A percentile compares a stretch with the other conserved stretches of the same genome.
Conservation (phyloP, 2,888 invertebrate genomes). For the Drosophila colorata region DNA sequence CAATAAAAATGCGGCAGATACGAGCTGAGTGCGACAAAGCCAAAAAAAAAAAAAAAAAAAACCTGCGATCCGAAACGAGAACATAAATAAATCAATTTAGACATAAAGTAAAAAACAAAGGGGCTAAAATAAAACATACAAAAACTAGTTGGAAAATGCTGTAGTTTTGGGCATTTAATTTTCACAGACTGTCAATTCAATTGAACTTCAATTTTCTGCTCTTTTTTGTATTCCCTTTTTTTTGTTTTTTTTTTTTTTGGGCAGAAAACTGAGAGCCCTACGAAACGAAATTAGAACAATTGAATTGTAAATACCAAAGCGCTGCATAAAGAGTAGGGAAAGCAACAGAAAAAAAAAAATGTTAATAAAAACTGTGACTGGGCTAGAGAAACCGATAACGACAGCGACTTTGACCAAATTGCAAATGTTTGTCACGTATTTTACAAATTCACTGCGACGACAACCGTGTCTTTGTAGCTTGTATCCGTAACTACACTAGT, state of each 20-base stretch:
- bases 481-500: constrained; percentile 34
- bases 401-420: constrained; percentile 65
- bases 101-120: constrained; percentile 54
- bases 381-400: constrained; percentile 24
- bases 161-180: constrained; percentile 62
- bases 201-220: constrained; percentile 62
- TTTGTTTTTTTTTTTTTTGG: constrained; percentile 16
- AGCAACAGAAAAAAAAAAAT: neutral
- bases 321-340: constrained; percentile 29
- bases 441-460: constrained; percentile 79
- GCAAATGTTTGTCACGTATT: constrained; percentile 79
- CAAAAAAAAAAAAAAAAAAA: neutral
- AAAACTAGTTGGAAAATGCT: constrained; percentile 40
- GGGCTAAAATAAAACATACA: constrained; percentile 16
- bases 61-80: constrained; percentile 15
- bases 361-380: constrained; percentile 24
- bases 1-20: constrained; percentile 63
- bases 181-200: constrained; percentile 71
- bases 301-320: constrained; percentile 76
- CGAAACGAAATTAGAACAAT: constrained; percentile 77
- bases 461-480: constrained; percentile 58
- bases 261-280: constrained; percentile 42
- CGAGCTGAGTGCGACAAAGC: constrained; percentile 19
- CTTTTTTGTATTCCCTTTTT: constrained; percentile 1
- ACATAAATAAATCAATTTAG: constrained; percentile 74